These are phyloP conservation scores for Hymenochirus boettgeri DNA, from an alignment of 2,113 vertebrate species.

Conservation along the genomic window DNA sequence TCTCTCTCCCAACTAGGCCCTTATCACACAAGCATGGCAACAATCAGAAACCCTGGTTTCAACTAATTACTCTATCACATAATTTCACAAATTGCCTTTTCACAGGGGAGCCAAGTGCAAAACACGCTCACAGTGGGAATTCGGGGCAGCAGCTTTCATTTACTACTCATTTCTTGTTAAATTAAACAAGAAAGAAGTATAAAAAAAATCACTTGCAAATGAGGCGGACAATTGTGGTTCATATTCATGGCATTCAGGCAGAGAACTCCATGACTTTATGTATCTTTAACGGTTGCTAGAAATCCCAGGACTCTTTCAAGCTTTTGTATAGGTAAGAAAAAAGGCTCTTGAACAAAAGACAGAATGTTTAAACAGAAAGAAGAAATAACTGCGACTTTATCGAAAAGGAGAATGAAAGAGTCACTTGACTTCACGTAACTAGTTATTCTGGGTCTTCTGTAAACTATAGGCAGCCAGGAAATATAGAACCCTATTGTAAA, in stretches of 20 bases:
- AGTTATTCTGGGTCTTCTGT: too few relatives aligned
- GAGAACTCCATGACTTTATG: conserved; percentile 48
- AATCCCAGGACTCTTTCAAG: too few relatives aligned
- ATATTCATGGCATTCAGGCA: conserved; percentile 56
- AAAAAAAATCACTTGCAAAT: conserved; percentile 68
- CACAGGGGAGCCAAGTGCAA: conserved; percentile 91
- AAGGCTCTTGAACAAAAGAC: too few relatives aligned
- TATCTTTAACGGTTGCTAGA: too few relatives aligned
- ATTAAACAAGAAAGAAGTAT: conserved; percentile 93
- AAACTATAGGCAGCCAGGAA: too few relatives aligned
- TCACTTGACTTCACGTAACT: too few relatives aligned
- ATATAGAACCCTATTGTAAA: too few relatives aligned
- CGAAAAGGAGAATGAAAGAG: too few relatives aligned
- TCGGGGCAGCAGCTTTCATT: conserved; percentile 88
- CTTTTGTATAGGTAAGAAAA: too few relatives aligned
- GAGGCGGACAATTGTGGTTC: conserved; percentile 61
- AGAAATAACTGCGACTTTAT: too few relatives aligned
- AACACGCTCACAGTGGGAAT: conserved; percentile 86
- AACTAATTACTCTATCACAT: conserved; percentile 99
- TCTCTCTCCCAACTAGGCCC: conserved; percentile 57
- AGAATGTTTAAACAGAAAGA: too few relatives aligned
- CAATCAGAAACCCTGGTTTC: conserved; percentile 85
- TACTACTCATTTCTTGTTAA: conserved; percentile 96
- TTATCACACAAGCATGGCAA: conserved; percentile 72
- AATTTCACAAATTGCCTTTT: conserved; percentile 99